Base-by-base conservation (phyloP, 2,888 invertebrate genomes). In the Chrysodeixis includens region DNA sequence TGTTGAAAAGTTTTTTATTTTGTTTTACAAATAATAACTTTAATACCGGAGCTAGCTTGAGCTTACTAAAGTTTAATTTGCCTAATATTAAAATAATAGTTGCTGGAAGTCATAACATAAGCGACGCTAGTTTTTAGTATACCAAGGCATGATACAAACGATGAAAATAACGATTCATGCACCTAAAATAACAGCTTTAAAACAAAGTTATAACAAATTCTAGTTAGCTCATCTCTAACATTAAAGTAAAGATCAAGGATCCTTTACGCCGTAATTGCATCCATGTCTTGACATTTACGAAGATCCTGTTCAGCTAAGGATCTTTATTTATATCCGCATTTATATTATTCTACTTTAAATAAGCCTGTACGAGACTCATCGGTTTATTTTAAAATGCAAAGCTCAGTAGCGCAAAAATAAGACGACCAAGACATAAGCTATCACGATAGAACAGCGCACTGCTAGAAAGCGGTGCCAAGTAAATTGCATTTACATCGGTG, bases 361-460 rank as follows among this genome's bases (percentile, higher is more conserved):
- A 3, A 49, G 10, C 0, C 10, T 49, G 16, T n/a, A n/a, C n/a
- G n/a, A n/a, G 14, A n/a, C n/a, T 6, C n/a, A 40, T 40, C 35
- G 35, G 59, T 58, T 26, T 40, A 57, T 44, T 54, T 53, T 20
- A 62, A 35, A 62, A 44, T 60, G 56, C 66, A 67, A 57, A 70
- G 57, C 53, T 32, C 49, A 30, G 46, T 35, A 51, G 53, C 62
- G 62, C 62, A 53, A 66, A 76, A 71, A 67, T 74, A 60, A 76
- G 53, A 58, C 67, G 72, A 67, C 71, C 76, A 74, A 71, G 62
- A 76, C 62, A 18, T 66, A 73, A 66, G 44, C 30, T 76, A 71
- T 67, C 62, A 62, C 53, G 67, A 52, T 62, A 51, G 67, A 74
- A 67, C 26, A 56, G 20, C 35, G 14, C 44, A 14, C 67, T 56